phyloP scores from a whole-genome alignment of 2,888 invertebrate genomes.

The Chouioia cunea region DNA sequence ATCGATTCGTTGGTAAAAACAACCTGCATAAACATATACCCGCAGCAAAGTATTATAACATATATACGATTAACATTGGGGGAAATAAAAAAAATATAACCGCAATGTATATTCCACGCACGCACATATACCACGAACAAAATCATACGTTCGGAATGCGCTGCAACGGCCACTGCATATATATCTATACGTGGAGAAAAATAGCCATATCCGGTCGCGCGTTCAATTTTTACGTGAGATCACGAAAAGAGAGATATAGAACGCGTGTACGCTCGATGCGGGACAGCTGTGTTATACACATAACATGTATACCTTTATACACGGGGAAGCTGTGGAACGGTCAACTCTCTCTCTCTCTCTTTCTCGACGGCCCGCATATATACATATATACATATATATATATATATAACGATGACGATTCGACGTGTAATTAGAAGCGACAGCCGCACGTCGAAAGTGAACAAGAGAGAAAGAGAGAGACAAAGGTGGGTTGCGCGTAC shows the following conservation, averaged over 20 bases:
- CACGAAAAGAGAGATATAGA: background rate
- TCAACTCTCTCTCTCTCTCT: background rate
- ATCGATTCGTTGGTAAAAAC: no score
- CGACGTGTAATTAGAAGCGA: constrained; percentile 42
- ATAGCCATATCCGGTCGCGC: constrained; percentile 17
- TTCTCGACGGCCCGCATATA: background rate
- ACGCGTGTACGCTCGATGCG: constrained; percentile 52
- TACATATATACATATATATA: background rate
- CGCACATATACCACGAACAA: background rate
- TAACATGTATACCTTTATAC: background rate
- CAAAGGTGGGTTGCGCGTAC: no score
- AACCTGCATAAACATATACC: background rate
- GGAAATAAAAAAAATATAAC: no score
- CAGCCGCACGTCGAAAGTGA: background rate
- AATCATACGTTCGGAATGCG: constrained; percentile 28
- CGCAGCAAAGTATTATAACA: background rate
- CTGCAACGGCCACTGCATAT: background rate
- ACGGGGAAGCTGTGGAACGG: constrained; percentile 29
- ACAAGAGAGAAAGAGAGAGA: no score
- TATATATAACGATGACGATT: constrained; percentile 12
- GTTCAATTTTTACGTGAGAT: constrained; percentile 33
- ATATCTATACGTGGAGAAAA: background rate
- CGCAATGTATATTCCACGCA: background rate
- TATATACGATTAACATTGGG: background rate
- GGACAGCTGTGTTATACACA: constrained; percentile 57